phyloP scores from a whole-genome alignment of 2,797 vertebrate species.

The Amblyraja radiata region DNA sequence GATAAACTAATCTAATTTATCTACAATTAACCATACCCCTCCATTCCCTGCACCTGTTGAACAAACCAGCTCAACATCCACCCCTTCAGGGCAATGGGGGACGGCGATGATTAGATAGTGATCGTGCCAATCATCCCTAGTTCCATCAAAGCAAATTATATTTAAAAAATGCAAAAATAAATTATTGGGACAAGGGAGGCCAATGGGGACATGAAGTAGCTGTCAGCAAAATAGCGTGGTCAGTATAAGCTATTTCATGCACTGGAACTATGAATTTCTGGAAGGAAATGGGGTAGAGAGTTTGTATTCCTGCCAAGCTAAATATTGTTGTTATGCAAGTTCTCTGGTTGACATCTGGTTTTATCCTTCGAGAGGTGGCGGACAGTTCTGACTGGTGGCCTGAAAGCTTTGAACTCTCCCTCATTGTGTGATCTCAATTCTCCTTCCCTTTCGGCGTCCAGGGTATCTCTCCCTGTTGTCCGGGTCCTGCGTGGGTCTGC shows the following conservation, averaged over 20 bases:
- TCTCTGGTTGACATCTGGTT: constrained; percentile 33
- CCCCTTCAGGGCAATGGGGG: too few relatives aligned
- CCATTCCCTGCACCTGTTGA: too few relatives aligned
- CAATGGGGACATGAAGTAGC: not conserved
- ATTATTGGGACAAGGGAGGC: too few relatives aligned
- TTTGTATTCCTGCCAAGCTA: constrained; percentile 15
- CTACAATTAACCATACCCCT: too few relatives aligned
- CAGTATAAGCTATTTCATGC: not conserved
- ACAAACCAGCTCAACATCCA: too few relatives aligned
- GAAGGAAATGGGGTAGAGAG: not conserved
- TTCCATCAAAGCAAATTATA: too few relatives aligned
- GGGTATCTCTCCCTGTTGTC: not conserved
- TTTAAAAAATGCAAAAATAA: not conserved
- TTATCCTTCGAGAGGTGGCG: constrained; percentile 16
- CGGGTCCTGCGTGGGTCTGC: too few relatives aligned
- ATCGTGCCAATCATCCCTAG: too few relatives aligned
- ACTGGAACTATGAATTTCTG: not conserved
- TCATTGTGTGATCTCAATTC: not conserved
- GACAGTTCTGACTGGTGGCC: not conserved
- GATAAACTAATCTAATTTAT: too few relatives aligned
- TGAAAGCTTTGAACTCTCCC: not conserved
- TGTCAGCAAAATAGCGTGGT: not conserved
- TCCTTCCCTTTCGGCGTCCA: not conserved
- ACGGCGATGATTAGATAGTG: too few relatives aligned
- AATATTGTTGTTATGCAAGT: constrained; percentile 16